Evolutionary conservation across 2,797 vertebrate genomes (phyloP).

Genomic region (Neosilurus mollespiculum): DNA sequence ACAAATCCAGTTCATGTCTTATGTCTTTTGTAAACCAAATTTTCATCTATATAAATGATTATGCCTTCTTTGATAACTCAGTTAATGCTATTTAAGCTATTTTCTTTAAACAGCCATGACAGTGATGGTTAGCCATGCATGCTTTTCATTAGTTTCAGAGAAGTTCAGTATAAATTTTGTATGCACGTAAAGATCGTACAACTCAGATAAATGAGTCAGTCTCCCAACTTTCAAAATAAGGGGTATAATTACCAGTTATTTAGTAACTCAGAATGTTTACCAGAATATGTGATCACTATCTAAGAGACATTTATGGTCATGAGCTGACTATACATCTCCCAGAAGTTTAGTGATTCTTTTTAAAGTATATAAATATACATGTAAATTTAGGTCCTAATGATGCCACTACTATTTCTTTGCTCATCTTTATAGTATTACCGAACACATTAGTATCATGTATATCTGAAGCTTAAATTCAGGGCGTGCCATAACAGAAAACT

Average conservation of each 20-base stretch:
- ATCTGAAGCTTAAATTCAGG: neutral
- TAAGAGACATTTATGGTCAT: neutral
- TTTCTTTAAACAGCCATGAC: no score
- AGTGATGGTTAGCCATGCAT: no score
- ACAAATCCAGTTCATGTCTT: no score
- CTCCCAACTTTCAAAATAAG: neutral
- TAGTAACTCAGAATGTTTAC: neutral
- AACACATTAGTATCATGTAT: neutral
- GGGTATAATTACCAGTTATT: neutral
- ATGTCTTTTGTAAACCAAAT: no score
- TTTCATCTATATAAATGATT: no score
- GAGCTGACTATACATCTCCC: neutral
- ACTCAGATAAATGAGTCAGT: neutral
- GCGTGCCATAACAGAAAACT: slow-evolving; percentile 37
- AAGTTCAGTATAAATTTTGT: neutral
- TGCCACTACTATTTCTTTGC: neutral
- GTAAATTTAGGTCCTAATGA: no score
- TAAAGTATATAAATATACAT: neutral
- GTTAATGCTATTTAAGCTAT: no score
- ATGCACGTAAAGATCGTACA: neutral
- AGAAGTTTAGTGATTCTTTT: neutral
- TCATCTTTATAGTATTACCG: neutral
- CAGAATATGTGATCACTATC: neutral
- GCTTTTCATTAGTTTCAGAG: neutral
- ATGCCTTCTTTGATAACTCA: no score